Evolutionary conservation across 2,113 vertebrate genomes (phyloP), one percentile per base, ranked within the genome.

Genomic region (Carlito syrichta): DNA sequence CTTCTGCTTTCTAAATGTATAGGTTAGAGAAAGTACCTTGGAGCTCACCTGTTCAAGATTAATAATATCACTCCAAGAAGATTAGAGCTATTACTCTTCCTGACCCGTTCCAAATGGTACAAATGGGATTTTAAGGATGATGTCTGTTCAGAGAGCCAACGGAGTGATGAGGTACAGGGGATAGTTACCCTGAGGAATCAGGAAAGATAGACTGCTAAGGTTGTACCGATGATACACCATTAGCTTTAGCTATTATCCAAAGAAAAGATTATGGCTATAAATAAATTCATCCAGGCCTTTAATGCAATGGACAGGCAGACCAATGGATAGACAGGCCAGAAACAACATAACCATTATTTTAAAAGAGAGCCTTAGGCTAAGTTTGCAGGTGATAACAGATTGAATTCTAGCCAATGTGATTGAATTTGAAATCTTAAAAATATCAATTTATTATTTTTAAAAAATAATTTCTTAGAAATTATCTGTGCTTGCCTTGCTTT

Each of bases 91-190:
- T 98, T 98, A 98, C 96, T 98, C 98, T 99, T 98, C 96, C 95
- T 98, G 97, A 98, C 96, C 98, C 96, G 98, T 98, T 93, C 98
- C 98, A 98, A 98, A 98, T 98, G 95, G 97, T 98, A 97, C 98
- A 98, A 98, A 98, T 98, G 98, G 98, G 98, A 98, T 98, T 98
- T 99, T 98, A 98, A 98, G 98, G 98, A 98, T 97, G 98, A 89
- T 94, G 63, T 97, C 97, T 98, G 79, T 95, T 95, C 97, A 78
- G 94, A 98, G 96, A 98, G 97, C 97, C 96, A 91, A 94, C 1
- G 71, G 96, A 98, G 95, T 98, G 98, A 98, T 98, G 97, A 98
- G 98, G 92, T 97, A n/a, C 91, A 97, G 76, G 96, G 90, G 94
- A 98, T 45, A 97, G 89, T 77, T 96, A 98, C 98, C 96, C 96